These are phyloP conservation scores for Chydorus sphaericus DNA, from an alignment of 2,888 invertebrate species.

Conservation along the genomic window DNA sequence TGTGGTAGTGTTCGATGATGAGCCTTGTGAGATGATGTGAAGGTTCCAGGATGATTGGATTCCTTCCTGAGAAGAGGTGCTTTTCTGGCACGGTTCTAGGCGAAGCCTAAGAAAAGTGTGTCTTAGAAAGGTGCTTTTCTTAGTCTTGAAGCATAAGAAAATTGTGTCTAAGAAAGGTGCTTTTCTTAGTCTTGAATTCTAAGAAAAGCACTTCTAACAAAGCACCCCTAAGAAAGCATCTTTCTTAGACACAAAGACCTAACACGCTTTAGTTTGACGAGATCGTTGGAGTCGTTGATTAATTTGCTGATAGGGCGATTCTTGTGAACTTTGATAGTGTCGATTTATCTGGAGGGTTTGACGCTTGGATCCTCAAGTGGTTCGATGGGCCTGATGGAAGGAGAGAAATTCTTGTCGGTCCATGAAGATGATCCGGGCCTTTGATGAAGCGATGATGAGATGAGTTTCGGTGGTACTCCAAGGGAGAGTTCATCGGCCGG, in stretches of 20 bases:
- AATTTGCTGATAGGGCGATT: too few relatives aligned
- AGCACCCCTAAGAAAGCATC: too few relatives aligned
- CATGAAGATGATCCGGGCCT: not conserved
- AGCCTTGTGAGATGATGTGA: not conserved
- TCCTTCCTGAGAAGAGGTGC: too few relatives aligned
- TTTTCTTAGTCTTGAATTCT: too few relatives aligned
- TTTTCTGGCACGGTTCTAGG: too few relatives aligned
- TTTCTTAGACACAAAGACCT: not conserved
- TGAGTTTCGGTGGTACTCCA: not conserved
- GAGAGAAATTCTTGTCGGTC: not conserved
- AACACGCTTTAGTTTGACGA: not conserved
- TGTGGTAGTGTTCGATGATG: not conserved
- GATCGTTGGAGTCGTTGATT: not conserved
- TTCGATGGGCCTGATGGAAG: not conserved
- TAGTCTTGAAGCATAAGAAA: too few relatives aligned
- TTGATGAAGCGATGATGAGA: not conserved
- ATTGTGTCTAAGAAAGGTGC: too few relatives aligned
- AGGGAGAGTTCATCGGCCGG: not conserved
- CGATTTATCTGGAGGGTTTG: not conserved
- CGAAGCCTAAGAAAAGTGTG: too few relatives aligned
- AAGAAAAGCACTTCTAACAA: too few relatives aligned
- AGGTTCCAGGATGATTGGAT: conserved; percentile 4
- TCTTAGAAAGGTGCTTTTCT: too few relatives aligned
- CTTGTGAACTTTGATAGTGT: too few relatives aligned
- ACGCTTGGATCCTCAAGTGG: not conserved